These are phyloP conservation scores for Labroides dimidiatus DNA, from an alignment of 2,797 vertebrate genomes.

Conservation along the genomic window DNA sequence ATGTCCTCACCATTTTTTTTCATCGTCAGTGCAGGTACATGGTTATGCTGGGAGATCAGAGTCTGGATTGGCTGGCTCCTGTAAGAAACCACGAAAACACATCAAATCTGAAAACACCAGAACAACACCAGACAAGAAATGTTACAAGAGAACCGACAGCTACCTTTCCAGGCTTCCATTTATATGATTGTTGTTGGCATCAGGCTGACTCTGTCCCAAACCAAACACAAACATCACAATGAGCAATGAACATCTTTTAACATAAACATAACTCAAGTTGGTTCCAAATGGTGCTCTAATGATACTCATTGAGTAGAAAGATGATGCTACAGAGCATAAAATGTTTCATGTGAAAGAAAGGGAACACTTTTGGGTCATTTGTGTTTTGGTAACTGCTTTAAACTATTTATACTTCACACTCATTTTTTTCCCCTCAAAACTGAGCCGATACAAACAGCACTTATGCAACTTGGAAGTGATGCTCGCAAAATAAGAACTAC, in stretches of 20 bases:
- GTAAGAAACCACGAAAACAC: conserved; percentile 28
- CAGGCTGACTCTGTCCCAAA: conserved; percentile 51
- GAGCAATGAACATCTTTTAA: background rate
- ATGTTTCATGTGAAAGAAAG: background rate
- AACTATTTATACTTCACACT: background rate
- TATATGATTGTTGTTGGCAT: conserved; percentile 58
- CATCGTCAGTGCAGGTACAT: background rate
- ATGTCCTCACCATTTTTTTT: conserved; percentile 40
- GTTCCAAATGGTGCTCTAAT: no score
- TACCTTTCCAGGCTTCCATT: conserved; percentile 55
- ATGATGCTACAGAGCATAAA: background rate
- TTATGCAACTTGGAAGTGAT: background rate
- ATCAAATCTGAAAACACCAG: background rate
- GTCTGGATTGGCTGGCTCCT: conserved; percentile 39
- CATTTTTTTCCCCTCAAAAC: background rate
- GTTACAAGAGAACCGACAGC: background rate
- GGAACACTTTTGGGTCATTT: background rate
- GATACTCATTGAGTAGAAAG: background rate
- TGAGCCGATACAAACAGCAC: no score
- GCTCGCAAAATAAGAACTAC: background rate
- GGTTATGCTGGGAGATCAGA: conserved; percentile 2
- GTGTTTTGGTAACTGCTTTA: background rate
- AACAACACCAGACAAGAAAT: background rate
- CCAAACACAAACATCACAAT: background rate
- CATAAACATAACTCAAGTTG: no score